Conservation (phyloP, 2,113 vertebrate species). For the Panthera tigris region DNA sequence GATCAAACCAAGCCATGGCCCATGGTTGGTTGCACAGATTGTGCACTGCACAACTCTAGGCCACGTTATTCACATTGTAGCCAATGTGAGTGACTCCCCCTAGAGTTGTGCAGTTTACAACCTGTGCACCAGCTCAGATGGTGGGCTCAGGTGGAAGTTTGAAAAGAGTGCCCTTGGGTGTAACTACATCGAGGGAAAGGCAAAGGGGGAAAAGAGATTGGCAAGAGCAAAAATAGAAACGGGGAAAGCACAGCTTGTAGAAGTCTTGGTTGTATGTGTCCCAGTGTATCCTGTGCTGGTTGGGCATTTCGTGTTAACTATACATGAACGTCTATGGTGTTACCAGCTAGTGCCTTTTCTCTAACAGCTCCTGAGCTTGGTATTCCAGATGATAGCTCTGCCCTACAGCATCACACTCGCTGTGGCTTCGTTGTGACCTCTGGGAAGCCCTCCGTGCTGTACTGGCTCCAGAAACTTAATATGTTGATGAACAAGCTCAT, state of each 20-base stretch:
- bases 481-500: background rate
- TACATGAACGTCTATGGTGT: background rate
- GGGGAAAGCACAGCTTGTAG: background rate
- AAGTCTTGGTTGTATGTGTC: background rate
- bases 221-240: background rate
- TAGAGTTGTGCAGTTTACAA: background rate
- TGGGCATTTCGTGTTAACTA: background rate
- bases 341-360: background rate
- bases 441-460: background rate
- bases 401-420: background rate
- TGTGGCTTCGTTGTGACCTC: slow-evolving; percentile 24
- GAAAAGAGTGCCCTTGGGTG: background rate
- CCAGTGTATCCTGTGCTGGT: background rate
- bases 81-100: background rate
- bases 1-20: background rate
- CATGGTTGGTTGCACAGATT: background rate
- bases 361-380: background rate
- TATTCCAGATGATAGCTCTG: background rate
- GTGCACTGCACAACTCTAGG: background rate
- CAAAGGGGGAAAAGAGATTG: background rate
- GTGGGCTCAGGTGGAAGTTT: background rate
- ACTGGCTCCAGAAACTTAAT: slow-evolving; percentile 1
- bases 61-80: background rate
- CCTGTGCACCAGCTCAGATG: background rate
- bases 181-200: background rate